Conservation (phyloP, 2,797 vertebrate genomes). For the Hafferia zeledoni region DNA sequence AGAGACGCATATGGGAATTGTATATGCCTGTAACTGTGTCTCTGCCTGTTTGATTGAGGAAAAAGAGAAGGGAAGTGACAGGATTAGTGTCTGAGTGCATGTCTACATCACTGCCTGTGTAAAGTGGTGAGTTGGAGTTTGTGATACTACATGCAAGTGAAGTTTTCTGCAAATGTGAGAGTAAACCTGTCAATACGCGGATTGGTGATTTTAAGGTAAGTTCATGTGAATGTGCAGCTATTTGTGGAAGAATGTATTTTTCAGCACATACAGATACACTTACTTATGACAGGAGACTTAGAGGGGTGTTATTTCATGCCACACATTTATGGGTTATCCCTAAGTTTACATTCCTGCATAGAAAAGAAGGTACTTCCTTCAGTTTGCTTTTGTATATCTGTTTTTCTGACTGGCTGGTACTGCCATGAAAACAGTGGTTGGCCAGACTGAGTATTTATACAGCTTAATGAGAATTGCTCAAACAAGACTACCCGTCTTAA, state of each 20-base stretch:
- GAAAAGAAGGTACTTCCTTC: neutral
- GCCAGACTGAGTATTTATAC: neutral
- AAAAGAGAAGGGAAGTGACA: neutral
- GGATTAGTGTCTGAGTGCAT: neutral
- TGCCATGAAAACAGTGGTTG: neutral
- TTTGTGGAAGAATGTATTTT: neutral
- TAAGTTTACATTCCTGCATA: neutral
- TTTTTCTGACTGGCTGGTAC: neutral
- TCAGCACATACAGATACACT: neutral
- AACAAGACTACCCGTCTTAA: constrained; percentile 12
- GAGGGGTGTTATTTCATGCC: neutral
- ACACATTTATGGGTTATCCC: neutral
- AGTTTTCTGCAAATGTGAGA: neutral
- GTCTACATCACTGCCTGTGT: neutral
- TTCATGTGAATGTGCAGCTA: neutral
- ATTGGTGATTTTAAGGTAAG: neutral
- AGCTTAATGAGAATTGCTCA: neutral
- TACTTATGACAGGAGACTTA: neutral
- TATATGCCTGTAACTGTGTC: neutral
- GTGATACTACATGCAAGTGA: neutral
- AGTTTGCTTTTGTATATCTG: neutral
- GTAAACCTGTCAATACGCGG: neutral
- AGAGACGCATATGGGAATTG: neutral
- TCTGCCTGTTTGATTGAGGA: neutral
- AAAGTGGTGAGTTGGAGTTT: neutral